Conservation (phyloP, 2,888 invertebrate species). For the Cosmorhoe ocellata region DNA sequence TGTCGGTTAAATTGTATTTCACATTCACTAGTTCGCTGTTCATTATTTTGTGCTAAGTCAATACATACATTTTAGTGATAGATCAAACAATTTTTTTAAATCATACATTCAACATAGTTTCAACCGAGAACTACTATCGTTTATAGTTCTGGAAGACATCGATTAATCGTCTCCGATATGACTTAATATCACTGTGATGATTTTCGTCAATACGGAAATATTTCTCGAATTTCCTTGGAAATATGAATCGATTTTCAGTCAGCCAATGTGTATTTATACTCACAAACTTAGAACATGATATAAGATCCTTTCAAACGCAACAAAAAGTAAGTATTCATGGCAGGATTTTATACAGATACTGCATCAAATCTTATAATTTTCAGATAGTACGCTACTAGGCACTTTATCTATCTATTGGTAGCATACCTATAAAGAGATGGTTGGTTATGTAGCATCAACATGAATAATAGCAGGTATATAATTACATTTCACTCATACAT, state of each 20-base stretch:
- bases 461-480: background rate
- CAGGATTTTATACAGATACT: too few relatives aligned
- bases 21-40: background rate
- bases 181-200: background rate
- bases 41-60: background rate
- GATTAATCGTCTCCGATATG: slow-evolving; percentile 38
- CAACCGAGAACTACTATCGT: slow-evolving; percentile 20
- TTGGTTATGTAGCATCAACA: background rate
- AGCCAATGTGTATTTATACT: background rate
- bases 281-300: too few relatives aligned
- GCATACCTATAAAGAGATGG: too few relatives aligned
- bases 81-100: background rate
- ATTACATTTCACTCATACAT: slow-evolving; percentile 5
- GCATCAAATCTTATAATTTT: too few relatives aligned
- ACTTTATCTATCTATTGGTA: too few relatives aligned
- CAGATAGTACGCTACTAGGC: too few relatives aligned
- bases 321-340: too few relatives aligned
- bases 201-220: background rate
- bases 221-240: background rate
- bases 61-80: too few relatives aligned
- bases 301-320: too few relatives aligned
- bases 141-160: slow-evolving; percentile 53
- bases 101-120: slow-evolving; percentile 1
- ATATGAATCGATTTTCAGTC: background rate
- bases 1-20: too few relatives aligned